These are phyloP conservation scores for Nothoprocta pentlandii DNA, from an alignment of 2,113 vertebrate species.

Conservation along the genomic window DNA sequence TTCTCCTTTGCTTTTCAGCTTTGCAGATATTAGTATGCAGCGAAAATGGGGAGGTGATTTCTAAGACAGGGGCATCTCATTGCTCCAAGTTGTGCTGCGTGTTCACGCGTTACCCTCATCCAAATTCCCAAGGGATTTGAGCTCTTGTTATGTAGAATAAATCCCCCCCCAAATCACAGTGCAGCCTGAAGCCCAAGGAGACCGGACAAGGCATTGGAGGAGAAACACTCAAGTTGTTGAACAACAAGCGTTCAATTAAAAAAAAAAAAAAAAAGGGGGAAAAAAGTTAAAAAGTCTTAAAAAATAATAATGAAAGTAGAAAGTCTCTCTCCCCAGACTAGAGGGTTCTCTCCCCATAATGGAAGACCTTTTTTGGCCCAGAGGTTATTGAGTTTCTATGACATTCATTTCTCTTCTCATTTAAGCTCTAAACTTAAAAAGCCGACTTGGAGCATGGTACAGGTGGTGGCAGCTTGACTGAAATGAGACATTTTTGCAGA, in stretches of 20 bases:
- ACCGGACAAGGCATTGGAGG: neutral
- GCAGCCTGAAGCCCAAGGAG: neutral
- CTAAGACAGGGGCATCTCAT: neutral
- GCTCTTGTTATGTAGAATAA: neutral
- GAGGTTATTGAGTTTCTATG: neutral
- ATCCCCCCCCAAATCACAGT: neutral
- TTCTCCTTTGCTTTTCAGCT: neutral
- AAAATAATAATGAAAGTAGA: neutral
- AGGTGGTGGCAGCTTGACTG: constrained; percentile 10
- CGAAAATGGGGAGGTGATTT: neutral
- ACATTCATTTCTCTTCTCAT: neutral
- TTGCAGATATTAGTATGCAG: neutral
- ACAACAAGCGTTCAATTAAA: neutral
- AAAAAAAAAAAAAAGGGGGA: neutral
- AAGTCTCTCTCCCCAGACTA: neutral
- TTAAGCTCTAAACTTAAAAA: constrained; percentile 23
- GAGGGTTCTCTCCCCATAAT: neutral
- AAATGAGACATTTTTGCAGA: constrained; percentile 40
- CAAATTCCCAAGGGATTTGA: neutral
- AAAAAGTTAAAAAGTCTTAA: neutral
- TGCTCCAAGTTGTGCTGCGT: neutral
- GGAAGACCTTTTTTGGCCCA: neutral
- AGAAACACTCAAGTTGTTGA: neutral
- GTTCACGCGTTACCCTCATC: neutral
- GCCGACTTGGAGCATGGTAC: neutral